These are phyloP conservation scores for Aptenodytes patagonicus DNA, from an alignment of 2,113 vertebrate species.

Conservation along the genomic window DNA sequence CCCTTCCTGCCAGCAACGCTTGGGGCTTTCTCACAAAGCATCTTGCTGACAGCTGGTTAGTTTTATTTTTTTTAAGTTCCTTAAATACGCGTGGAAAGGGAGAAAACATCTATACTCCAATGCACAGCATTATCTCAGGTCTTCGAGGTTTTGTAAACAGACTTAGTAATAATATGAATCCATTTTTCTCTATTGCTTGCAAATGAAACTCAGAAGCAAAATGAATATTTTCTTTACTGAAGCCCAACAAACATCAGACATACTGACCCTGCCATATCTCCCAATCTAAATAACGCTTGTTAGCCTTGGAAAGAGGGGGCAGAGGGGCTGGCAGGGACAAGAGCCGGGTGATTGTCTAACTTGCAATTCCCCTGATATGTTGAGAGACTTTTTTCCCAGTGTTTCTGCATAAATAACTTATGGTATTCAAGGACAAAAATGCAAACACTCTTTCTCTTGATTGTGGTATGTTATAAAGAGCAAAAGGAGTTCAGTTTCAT, in stretches of 20 bases:
- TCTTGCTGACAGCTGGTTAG: neutral
- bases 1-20: neutral
- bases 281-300: neutral
- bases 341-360: accelerated
- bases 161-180: neutral
- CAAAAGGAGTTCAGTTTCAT: neutral
- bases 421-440: neutral
- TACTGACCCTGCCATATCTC: neutral
- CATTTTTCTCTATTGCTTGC: neutral
- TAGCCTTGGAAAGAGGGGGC: neutral
- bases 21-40: neutral
- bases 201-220: neutral
- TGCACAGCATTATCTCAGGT: neutral
- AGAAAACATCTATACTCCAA: neutral
- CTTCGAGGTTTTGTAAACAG: neutral
- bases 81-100: neutral
- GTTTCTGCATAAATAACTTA: neutral
- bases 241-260: neutral
- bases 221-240: neutral
- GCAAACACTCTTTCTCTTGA: neutral
- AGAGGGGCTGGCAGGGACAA: neutral
- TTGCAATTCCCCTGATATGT: neutral
- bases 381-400: neutral
- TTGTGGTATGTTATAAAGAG: neutral
- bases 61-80: neutral